A percentile compares a stretch with the other conserved stretches of the same genome.
phyloP scores from a whole-genome alignment of 2,888 invertebrate species.

The Trichopoda pennipes region DNA sequence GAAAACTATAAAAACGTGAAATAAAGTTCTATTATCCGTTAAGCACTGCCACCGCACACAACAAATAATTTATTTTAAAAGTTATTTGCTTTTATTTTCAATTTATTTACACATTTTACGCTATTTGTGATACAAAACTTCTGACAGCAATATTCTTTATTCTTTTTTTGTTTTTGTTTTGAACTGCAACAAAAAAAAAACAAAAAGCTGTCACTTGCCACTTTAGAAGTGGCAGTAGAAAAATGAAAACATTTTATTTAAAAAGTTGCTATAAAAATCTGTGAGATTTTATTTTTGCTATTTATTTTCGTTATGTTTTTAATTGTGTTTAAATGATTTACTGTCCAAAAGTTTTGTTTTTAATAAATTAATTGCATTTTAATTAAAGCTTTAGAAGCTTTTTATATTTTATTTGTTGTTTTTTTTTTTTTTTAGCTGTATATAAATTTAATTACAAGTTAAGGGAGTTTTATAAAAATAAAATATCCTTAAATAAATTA shows the following conservation, averaged over 20 bases:
- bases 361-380: conserved; percentile 49
- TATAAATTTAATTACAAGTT: not conserved
- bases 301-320: not conserved
- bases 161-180: conserved; percentile 10
- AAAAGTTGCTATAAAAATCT: conserved; percentile 34
- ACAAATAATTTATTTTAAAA: not conserved
- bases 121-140: conserved; percentile 24
- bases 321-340: conserved; percentile 45
- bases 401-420: not conserved
- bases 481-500: too few relatives aligned
- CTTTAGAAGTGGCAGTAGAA: not conserved
- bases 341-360: conserved; percentile 48
- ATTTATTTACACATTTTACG: not conserved
- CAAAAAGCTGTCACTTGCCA: conserved; percentile 11
- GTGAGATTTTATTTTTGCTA: conserved; percentile 2
- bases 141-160: conserved; percentile 34
- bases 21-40: conserved; percentile 53
- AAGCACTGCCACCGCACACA: conserved; percentile 10
- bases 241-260: conserved; percentile 35
- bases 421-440: not conserved
- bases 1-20: conserved; percentile 55
- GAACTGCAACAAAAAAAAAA: too few relatives aligned
- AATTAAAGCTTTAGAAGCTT: conserved; percentile 44
- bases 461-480: not conserved
- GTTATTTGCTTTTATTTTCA: not conserved